Evolutionary conservation across 2,113 vertebrate genomes (phyloP).

Genomic region (Odontesthes bonariensis): DNA sequence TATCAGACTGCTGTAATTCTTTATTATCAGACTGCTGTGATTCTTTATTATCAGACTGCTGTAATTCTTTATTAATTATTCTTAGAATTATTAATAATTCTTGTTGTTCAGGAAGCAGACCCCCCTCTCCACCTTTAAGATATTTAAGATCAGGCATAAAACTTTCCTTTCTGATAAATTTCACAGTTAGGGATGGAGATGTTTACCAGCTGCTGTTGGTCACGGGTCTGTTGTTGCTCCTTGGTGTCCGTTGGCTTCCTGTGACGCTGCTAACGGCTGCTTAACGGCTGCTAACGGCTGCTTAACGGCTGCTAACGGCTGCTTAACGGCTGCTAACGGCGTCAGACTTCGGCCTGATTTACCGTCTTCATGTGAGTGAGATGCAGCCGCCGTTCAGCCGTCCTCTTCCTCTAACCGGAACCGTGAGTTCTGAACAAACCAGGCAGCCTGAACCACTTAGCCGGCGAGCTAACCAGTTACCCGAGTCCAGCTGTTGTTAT

Average conservation of each 20-base stretch:
- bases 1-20: too few species aligned
- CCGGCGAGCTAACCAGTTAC: background rate
- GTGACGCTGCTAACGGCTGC: background rate
- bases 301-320: conserved; percentile 1
- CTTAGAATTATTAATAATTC: too few species aligned
- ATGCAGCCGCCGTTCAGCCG: background rate
- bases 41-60: too few species aligned
- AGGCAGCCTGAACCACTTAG: background rate
- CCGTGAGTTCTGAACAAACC: background rate
- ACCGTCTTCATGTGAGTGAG: background rate
- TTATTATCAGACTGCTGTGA: too few species aligned
- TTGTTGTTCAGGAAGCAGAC: too few species aligned
- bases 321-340: background rate
- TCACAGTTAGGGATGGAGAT: too few species aligned
- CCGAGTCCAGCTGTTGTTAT: conserved; percentile 50
- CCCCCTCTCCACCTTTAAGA: background rate
- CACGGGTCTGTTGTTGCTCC: conserved; percentile 4
- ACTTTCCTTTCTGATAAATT: too few species aligned
- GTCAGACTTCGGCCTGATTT: background rate
- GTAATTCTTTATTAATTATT: too few species aligned
- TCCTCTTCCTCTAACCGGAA: background rate
- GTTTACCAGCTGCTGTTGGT: conserved; percentile 1
- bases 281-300: conserved; percentile 1
- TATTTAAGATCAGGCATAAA: background rate
- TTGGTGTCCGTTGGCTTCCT: too few species aligned